Evolutionary conservation across 2,888 invertebrate genomes (phyloP).

Genomic region (Octonoba sinensis): DNA sequence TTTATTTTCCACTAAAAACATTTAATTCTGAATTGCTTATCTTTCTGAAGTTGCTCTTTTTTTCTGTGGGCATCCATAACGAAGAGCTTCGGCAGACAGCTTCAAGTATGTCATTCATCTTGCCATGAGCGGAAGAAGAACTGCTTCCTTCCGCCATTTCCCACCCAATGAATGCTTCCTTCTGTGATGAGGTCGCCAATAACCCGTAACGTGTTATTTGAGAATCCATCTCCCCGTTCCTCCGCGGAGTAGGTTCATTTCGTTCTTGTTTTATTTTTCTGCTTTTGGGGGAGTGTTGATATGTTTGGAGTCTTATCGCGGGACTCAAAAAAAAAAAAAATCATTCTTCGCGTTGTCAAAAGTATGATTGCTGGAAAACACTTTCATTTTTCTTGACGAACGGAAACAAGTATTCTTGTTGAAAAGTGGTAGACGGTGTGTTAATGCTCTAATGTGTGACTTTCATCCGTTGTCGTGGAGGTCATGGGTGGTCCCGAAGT

Average conservation of each 20-base stretch:
- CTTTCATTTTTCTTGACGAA: too few relatives aligned
- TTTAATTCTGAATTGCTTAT: constrained; percentile 5
- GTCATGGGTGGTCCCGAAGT: too few relatives aligned
- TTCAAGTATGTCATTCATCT: constrained; percentile 46
- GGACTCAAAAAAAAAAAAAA: too few relatives aligned
- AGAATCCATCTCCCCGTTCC: constrained; percentile 18
- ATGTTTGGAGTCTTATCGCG: too few relatives aligned
- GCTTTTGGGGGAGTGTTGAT: neutral
- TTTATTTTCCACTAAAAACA: constrained; percentile 25
- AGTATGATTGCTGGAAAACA: too few relatives aligned
- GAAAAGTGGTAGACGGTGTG: too few relatives aligned
- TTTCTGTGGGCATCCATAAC: constrained; percentile 4
- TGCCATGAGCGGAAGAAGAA: constrained; percentile 27
- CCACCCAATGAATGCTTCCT: constrained; percentile 36
- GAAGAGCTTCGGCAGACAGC: constrained; percentile 42
- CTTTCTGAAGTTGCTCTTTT: neutral
- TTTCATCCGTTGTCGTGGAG: too few relatives aligned
- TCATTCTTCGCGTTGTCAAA: too few relatives aligned
- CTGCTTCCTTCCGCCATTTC: constrained; percentile 46
- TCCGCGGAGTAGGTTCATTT: neutral
- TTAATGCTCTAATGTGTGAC: too few relatives aligned
- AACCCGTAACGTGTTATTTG: constrained; percentile 57
- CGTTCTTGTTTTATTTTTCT: too few relatives aligned
- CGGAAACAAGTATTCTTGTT: too few relatives aligned
- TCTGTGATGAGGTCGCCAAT: constrained; percentile 49